Evolutionary conservation across 2,113 vertebrate species (phyloP).

Genomic region (Acanthochromis polyacanthus): DNA sequence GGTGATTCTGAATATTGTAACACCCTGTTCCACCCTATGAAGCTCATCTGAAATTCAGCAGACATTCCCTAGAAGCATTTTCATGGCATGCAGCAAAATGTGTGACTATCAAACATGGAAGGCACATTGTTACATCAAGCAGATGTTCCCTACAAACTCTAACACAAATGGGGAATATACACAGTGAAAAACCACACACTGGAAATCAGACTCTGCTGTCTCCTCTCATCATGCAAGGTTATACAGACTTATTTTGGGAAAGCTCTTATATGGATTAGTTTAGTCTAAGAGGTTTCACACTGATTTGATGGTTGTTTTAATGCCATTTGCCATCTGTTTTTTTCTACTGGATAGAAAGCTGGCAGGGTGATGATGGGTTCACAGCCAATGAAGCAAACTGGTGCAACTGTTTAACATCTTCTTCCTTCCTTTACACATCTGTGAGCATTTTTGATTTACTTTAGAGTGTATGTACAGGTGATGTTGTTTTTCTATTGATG

Average conservation of each 20-base stretch:
- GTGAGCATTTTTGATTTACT: background rate
- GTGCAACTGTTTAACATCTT: background rate
- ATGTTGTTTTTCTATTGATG: no score
- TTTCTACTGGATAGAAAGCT: background rate
- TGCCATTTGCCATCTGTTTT: conserved; percentile 1
- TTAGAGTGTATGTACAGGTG: background rate
- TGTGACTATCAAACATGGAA: background rate
- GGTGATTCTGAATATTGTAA: background rate
- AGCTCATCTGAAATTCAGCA: background rate
- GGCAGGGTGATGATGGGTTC: background rate
- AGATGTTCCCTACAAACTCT: no score
- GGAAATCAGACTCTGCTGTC: background rate
- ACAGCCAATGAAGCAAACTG: background rate
- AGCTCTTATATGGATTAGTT: conserved; percentile 59
- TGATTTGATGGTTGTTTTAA: conserved; percentile 54
- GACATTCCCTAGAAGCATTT: background rate
- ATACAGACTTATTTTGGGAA: conserved; percentile 53
- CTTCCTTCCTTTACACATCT: background rate
- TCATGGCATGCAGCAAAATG: background rate
- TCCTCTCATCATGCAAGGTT: background rate
- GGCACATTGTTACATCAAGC: background rate
- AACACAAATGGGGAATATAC: background rate
- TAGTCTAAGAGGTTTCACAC: conserved; percentile 5
- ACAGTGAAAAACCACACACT: no score
- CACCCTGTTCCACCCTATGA: no score